Evolutionary conservation across 2,113 vertebrate species (phyloP), one percentile per base, ranked within the genome.

Genomic region (Helogale parvula): DNA sequence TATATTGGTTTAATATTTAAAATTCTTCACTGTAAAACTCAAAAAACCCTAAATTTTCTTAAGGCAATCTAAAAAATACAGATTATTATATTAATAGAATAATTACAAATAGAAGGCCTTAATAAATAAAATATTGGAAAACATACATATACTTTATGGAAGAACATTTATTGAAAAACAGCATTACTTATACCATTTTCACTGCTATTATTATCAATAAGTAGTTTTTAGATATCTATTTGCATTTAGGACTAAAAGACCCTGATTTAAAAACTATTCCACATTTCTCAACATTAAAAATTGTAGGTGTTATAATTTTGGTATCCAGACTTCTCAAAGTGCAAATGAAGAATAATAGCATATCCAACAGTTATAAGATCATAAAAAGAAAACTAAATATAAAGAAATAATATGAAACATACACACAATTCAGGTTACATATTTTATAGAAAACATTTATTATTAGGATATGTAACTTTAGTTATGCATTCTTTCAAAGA

Each of bases 71-170:
- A 31, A 89, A 97, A 45, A 29, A 85, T 93, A 97, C 74, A 99
- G 98, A 98, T 98, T 99, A 96, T 97, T 98, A 98, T 99, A 98
- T 99, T 99, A 99, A 98, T 92, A 88, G 35, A 95, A 97, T 69
- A 69, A 92, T 77, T 98, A 98, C 66, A 98, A 98, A 96, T 93
- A 97, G 77, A 97, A 96, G 98, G 98, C 92, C 98, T 97, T 97
- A 98, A 97, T 90, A 98, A 98, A 99, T 98, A 98, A 98, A 99
- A 74, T 95, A 82, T 41, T 90, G 7, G 57, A 57, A 97, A 74
- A 85, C 1, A 76, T 9, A 35, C 4, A 45, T 77, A 97, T 92
- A 94, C 3, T 81, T 81, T 97, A 35, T 93, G 27, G 94, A 93
- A 97, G 88, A 94, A 63, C 15, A 95, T 29, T 65, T 90, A 19